Conservation (phyloP, 1,140 invertebrate species). For the Campoletis sonorensis region DNA sequence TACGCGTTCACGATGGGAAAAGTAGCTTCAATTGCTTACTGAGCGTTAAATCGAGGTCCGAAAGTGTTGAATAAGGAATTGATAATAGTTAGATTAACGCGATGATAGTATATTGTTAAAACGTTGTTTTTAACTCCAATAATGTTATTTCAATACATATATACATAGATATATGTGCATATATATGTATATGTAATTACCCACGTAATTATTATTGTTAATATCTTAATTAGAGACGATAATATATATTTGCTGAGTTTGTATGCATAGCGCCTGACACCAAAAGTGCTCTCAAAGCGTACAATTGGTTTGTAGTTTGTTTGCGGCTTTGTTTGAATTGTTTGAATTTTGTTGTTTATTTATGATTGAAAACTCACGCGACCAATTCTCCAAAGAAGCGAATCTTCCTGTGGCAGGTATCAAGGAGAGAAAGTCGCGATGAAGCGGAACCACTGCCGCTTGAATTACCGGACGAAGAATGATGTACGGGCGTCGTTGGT, state of each 20-base stretch:
- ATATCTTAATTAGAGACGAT: not conserved
- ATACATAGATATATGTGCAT: too few species aligned
- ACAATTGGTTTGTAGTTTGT: not conserved
- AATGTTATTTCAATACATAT: constrained; percentile 2
- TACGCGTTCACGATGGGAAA: too few species aligned
- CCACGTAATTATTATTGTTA: constrained; percentile 6
- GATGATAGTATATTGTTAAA: not conserved
- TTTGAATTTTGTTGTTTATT: constrained; percentile 27
- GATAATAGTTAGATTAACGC: too few species aligned
- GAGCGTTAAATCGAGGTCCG: too few species aligned
- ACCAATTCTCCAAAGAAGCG: constrained; percentile 82
- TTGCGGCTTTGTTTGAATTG: not conserved
- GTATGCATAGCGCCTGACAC: not conserved
- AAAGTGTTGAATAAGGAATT: too few species aligned
- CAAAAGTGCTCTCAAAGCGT: constrained; percentile 33
- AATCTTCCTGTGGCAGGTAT: constrained; percentile 84
- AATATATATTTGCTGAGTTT: not conserved
- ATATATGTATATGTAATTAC: not conserved
- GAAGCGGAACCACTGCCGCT: constrained; percentile 57
- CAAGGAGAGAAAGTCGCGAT: constrained; percentile 80
- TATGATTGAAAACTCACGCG: constrained; percentile 78
- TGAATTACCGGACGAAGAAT: constrained; percentile 59
- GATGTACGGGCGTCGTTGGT: constrained; percentile 69
- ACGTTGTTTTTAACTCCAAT: not conserved
- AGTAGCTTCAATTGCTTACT: too few species aligned